Conservation (phyloP, 2,113 vertebrate genomes). For the Labeo rohita region DNA sequence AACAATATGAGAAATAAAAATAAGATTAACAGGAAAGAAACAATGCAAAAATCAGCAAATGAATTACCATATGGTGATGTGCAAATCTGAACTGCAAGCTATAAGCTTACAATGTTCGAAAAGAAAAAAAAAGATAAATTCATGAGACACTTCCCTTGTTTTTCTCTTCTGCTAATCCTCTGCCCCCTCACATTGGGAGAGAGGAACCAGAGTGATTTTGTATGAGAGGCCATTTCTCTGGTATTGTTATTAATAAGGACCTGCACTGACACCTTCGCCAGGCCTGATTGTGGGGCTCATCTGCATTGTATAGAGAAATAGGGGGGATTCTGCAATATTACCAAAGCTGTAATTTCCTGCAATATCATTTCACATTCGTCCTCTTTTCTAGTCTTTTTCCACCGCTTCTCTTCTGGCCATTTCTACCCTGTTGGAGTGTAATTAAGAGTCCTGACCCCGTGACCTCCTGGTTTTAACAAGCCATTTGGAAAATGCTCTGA, state of each 20-base stretch:
- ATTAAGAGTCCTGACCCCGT: slow-evolving; percentile 94
- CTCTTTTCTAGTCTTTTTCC: slow-evolving; percentile 84
- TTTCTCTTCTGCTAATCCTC: neutral
- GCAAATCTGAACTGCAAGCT: neutral
- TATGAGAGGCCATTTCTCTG: slow-evolving; percentile 51
- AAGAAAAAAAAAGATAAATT: slow-evolving; percentile 15
- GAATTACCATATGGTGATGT: neutral
- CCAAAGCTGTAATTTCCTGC: slow-evolving; percentile 95
- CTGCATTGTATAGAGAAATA: slow-evolving; percentile 80
- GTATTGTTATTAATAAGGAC: slow-evolving; percentile 77
- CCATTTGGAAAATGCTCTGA: slow-evolving; percentile 85
- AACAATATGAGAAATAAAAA: neutral
- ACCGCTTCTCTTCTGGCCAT: slow-evolving; percentile 81
- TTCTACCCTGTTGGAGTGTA: slow-evolving; percentile 93
- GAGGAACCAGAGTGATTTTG: slow-evolving; percentile 40
- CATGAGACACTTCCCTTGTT: slow-evolving; percentile 27
- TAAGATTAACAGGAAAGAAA: neutral
- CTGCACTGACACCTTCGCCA: slow-evolving; percentile 78
- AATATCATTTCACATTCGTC: slow-evolving; percentile 86
- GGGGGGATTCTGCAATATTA: slow-evolving; percentile 86
- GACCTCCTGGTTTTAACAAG: slow-evolving; percentile 87
- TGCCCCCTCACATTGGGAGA: slow-evolving; percentile 15
- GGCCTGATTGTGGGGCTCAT: slow-evolving; percentile 81
- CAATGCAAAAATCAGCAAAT: neutral
- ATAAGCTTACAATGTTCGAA: neutral